phyloP scores from a whole-genome alignment of 2,888 invertebrate species.

The Drosophila limbata region DNA sequence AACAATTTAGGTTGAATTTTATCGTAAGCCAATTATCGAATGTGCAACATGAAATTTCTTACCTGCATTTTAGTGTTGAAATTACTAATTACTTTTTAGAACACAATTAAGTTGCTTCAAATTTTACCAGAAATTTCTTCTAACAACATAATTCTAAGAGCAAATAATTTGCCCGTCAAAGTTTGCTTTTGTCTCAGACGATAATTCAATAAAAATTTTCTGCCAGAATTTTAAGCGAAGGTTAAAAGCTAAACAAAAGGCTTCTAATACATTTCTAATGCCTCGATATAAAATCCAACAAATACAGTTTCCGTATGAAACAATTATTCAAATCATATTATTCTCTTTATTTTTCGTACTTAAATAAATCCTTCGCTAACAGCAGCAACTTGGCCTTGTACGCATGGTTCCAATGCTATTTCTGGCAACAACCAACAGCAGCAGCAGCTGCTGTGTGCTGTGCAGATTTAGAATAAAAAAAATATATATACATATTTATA shows the following conservation, averaged over 20 bases:
- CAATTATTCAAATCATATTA: neutral
- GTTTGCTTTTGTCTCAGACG: no score
- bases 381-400: conserved; percentile 25
- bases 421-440: conserved; percentile 14
- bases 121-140: neutral
- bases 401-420: conserved; percentile 21
- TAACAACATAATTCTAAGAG: neutral
- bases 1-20: no score
- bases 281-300: neutral
- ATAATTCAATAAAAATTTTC: no score
- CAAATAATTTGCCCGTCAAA: no score
- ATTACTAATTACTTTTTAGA: neutral
- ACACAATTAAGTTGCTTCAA: neutral
- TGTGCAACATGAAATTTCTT: no score
- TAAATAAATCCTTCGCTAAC: conserved; percentile 16
- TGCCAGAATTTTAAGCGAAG: no score
- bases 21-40: no score
- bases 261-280: neutral
- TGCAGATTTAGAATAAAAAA: conserved; percentile 19
- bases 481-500: conserved; percentile 1
- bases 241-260: neutral
- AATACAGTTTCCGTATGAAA: neutral
- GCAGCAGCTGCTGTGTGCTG: conserved; percentile 32
- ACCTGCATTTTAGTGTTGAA: no score
- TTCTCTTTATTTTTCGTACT: neutral